Percentiles rank a stretch among this genome's conserved stretches.
Evolutionary conservation across 2,113 vertebrate species (phyloP).

Genomic region (Etia nguti): DNA sequence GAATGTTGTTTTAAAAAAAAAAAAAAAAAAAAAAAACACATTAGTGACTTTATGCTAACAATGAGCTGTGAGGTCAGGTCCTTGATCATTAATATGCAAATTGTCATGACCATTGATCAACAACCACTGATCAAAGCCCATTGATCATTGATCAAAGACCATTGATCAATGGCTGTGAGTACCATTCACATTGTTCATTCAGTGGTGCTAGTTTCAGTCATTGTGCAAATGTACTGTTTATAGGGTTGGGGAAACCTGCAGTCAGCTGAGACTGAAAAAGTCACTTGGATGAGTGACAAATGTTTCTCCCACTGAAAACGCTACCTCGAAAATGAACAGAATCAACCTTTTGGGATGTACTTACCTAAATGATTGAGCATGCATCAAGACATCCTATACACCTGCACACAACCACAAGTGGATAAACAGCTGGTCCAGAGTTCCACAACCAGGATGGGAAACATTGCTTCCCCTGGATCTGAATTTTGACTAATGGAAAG

Average conservation of each 20-base stretch:
- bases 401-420: background rate
- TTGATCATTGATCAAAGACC: background rate
- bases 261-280: background rate
- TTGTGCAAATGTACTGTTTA: background rate
- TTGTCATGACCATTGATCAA: background rate
- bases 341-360: background rate
- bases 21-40: too few species aligned
- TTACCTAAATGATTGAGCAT: background rate
- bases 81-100: background rate
- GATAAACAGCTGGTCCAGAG: background rate
- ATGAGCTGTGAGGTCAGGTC: background rate
- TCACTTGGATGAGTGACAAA: rapidly evolving
- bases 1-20: too few species aligned
- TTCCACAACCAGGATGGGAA: background rate
- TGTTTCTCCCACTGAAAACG: background rate
- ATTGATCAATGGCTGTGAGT: background rate
- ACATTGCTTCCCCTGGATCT: background rate
- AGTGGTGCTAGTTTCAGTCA: background rate
- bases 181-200: background rate
- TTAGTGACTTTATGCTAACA: background rate
- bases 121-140: background rate
- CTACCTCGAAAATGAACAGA: background rate
- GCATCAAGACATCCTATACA: background rate
- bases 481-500: background rate
- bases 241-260: background rate